Evolutionary conservation across 2,113 vertebrate genomes (phyloP), one percentile per base, ranked within the genome.

Genomic region (Galemys pyrenaicus): DNA sequence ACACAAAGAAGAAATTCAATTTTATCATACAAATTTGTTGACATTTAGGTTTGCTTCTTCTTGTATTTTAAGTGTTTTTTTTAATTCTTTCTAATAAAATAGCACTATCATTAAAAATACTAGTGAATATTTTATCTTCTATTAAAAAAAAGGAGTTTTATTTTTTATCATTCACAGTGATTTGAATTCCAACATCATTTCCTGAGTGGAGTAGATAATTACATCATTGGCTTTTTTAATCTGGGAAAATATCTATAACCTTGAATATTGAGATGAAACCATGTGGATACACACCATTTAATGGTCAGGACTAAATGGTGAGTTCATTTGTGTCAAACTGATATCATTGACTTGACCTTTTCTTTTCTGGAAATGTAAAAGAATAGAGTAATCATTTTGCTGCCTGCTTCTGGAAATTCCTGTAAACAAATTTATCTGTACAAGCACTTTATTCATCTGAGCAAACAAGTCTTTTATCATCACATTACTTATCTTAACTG

Each of bases 351-450:
- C 80, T 60, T 65, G 46, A 70, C 10, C 6, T 22, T 89, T 56
- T 1, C 11, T 37, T 87, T 84, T 70, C 60, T 41, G 67, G 12
- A 26, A 92, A 92, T 54, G 81, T 92, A 95, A 93, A 26, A 1
- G 0, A 65, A 0, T 30, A 68, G 87, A 85, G 41, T 78, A 94
- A 68, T 70, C 16, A 92, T 62, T 84, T 73, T 68, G 35, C 3
- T 78, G 35, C 90, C 95, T 85, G 41, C 28, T 84, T 56, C 19
- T 56, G 35, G 2, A 79, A 92, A 89, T 75, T 73, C 54, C 62
- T 82, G 10, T 80, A 88, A 94, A 90, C 64, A 74, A 22, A 65
- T 88, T 56, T 85, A 80, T 93, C 37, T 94, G 44, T 26, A 80
- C 46, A 91, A 35, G 51, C 24, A 67, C 30, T 58, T 79, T 56